phyloP scores from a whole-genome alignment of 2,113 vertebrate genomes.

The Salvator merianae region DNA sequence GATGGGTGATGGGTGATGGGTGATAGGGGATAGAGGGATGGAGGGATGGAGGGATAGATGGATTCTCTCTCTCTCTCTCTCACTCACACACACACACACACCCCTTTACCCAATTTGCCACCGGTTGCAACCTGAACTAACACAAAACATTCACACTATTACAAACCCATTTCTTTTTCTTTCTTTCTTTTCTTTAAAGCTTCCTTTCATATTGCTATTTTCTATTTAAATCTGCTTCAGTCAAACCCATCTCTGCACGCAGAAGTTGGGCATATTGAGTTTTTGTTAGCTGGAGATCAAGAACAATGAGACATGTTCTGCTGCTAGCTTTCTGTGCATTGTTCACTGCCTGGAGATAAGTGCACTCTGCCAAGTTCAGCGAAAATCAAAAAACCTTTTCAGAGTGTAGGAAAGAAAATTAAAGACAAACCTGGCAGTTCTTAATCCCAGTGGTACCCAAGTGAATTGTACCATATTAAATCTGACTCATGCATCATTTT shows the following conservation, averaged over 20 bases:
- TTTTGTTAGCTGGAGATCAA: slow-evolving; percentile 33
- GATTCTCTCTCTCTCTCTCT: no score
- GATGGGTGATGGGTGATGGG: no score
- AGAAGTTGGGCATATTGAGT: slow-evolving; percentile 1
- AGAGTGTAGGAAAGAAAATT: slow-evolving; percentile 52
- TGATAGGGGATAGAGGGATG: no score
- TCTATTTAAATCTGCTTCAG: slow-evolving; percentile 27
- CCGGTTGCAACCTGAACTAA: slow-evolving; percentile 7
- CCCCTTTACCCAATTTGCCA: no score
- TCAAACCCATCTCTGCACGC: neutral
- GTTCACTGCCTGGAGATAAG: slow-evolving; percentile 47
- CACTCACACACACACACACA: no score
- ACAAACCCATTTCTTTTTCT: neutral
- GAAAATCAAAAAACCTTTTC: slow-evolving; percentile 40
- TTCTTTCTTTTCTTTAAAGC: no score
- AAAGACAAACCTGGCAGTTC: slow-evolving; percentile 61
- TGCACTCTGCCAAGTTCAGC: slow-evolving; percentile 38
- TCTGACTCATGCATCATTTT: slow-evolving; percentile 48
- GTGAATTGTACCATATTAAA: slow-evolving; percentile 49
- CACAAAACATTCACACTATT: neutral
- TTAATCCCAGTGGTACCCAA: slow-evolving; percentile 51
- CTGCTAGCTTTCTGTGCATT: slow-evolving; percentile 37
- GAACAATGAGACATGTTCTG: slow-evolving; percentile 17
- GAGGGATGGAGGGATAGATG: no score
- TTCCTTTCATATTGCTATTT: neutral